A percentile compares a stretch with the other conserved stretches of the same genome.
phyloP scores from a whole-genome alignment of 2,888 invertebrate genomes.

The Lochmaea crataegi region DNA sequence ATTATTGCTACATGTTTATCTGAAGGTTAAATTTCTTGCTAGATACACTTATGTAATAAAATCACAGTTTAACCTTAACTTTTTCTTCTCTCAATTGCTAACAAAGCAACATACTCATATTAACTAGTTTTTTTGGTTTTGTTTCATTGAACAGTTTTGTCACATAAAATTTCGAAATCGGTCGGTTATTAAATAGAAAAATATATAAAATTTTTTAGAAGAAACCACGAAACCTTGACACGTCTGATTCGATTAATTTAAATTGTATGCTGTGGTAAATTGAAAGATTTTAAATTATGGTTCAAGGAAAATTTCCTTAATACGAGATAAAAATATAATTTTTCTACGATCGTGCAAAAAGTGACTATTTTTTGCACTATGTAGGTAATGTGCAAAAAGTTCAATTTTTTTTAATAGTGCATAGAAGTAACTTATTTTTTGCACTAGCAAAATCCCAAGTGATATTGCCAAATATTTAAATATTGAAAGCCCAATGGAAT shows the following conservation, averaged over 20 bases:
- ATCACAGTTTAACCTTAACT: constrained; percentile 4
- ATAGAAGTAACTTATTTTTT: no score
- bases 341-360: no score
- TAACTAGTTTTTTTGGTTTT: not conserved
- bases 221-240: not conserved
- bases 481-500: no score
- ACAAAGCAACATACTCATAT: not conserved
- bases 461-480: no score
- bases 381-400: no score
- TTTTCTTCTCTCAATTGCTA: constrained; percentile 1
- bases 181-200: not conserved
- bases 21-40: not conserved
- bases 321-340: no score
- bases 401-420: no score
- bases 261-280: not conserved
- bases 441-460: no score
- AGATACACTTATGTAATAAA: constrained; percentile 9
- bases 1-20: not conserved
- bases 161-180: not conserved
- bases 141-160: not conserved
- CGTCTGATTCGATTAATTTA: not conserved
- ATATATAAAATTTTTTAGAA: not conserved
- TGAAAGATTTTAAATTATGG: not conserved
- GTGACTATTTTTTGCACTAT: no score
- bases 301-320: no score